These are phyloP conservation scores for Ophiothrix spiculata DNA, from an alignment of 35 echinoderm and acorn worm species.

Conservation along the genomic window DNA sequence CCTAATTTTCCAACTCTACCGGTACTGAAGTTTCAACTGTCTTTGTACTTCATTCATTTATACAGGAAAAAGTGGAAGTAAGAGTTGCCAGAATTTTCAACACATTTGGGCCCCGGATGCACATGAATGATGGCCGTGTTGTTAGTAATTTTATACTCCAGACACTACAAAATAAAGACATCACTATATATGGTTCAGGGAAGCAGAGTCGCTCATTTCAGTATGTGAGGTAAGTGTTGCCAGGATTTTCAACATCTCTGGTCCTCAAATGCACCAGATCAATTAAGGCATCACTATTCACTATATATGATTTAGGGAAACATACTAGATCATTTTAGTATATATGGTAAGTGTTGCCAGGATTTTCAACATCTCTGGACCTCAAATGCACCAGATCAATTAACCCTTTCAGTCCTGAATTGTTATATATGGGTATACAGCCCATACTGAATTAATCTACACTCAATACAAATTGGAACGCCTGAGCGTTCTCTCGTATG, in stretches of 20 bases:
- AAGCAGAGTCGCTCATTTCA: slow-evolving; percentile 89
- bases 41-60: neutral
- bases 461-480: too few relatives aligned
- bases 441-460: too few relatives aligned
- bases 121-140: slow-evolving; percentile 97
- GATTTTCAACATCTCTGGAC: neutral
- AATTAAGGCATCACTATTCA: slow-evolving; percentile 89
- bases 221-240: slow-evolving; percentile 96
- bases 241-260: slow-evolving; percentile 94
- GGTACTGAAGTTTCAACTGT: too few relatives aligned
- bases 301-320: slow-evolving; percentile 70
- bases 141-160: slow-evolving; percentile 99
- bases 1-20: too few relatives aligned
- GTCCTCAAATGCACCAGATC: slow-evolving; percentile 96
- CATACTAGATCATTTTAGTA: slow-evolving; percentile 94
- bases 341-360: slow-evolving; percentile 54
- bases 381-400: neutral
- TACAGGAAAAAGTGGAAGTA: slow-evolving; percentile 93
- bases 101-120: slow-evolving; percentile 95
- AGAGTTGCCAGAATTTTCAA: slow-evolving; percentile 97
- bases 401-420: too few relatives aligned
- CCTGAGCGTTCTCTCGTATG: too few relatives aligned
- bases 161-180: slow-evolving; percentile 74
- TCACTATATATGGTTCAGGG: slow-evolving; percentile 83
- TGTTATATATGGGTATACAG: too few relatives aligned